Evolutionary conservation across 1,140 invertebrate species (phyloP), one percentile per base, ranked within the genome.

Genomic region (Sarcophaga peregrina): DNA sequence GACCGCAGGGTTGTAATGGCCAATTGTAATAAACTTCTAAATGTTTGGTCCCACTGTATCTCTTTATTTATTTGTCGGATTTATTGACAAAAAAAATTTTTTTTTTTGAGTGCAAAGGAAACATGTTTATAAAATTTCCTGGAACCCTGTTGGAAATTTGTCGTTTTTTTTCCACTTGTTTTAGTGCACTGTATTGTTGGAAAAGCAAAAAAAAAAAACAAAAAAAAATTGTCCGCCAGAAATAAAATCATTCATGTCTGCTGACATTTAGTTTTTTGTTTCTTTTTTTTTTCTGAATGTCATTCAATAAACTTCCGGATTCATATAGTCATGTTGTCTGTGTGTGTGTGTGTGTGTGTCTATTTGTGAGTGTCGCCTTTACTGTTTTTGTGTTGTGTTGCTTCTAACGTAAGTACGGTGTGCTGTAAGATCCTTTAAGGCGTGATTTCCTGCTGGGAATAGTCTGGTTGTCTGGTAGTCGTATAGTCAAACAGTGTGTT

Each of bases 271-370:
- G n/a, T n/a, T n/a, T n/a, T n/a, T n/a, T n/a, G n/a, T n/a, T n/a
- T n/a, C n/a, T 37, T 37, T 37, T 37, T n/a, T 13, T 68, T 68
- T 8, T 20, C 2, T 68, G 17, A 68, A 68, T 20, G 17, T 20
- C 62, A 68, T 17, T 68, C 62, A 68, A 68, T 68, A 68, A 68
- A 68, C 62, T 68, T 68, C 62, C 62, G 62, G n/a, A 25, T 68
- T 68, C 20, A 25, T 25, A 20, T 68, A 2, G 62, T 25, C 62
- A 68, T 20, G n/a, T 68, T 25, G 8, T 68, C 3, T 68, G 11
- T 25, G 25, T 17, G 62, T 68, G 62, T 68, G 50, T 2, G 25
- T 37, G 25, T 37, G n/a, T n/a, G 25, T 17, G 62, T 17, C 9
- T 68, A 25, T 68, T 68, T 68, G 62, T 68, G 50, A 37, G 25